A percentile compares a stretch with the other conserved stretches of the same genome.
Conservation (phyloP, 2,797 vertebrate genomes). For the Hybognathus amarus region DNA sequence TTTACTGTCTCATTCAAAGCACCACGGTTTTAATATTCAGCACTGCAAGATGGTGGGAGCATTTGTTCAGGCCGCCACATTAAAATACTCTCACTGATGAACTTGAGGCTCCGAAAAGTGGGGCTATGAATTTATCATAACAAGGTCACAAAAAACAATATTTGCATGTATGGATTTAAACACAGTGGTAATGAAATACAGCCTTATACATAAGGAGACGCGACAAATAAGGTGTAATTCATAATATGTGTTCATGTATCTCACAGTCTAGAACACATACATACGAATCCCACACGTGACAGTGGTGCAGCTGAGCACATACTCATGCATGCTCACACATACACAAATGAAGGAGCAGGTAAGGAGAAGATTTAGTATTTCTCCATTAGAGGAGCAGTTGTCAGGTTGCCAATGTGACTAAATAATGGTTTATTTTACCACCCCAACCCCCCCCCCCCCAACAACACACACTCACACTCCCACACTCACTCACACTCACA, state of each 20-base stretch:
- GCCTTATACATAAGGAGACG: slow-evolving; percentile 27
- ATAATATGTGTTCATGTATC: slow-evolving; percentile 42
- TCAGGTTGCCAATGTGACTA: slow-evolving; percentile 56
- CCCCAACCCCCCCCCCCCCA: too few relatives aligned
- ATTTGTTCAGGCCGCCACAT: slow-evolving; percentile 71
- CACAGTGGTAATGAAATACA: slow-evolving; percentile 53
- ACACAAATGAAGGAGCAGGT: slow-evolving; percentile 43
- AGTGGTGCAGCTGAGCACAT: not conserved
- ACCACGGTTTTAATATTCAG: slow-evolving; percentile 82
- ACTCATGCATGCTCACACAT: not conserved
- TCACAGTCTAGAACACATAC: slow-evolving; percentile 6
- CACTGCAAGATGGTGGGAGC: slow-evolving; percentile 80
- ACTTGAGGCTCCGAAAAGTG: slow-evolving; percentile 78
- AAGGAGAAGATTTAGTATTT: slow-evolving; percentile 49
- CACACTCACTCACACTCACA: not conserved
- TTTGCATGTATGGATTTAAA: slow-evolving; percentile 69
- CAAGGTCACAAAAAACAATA: slow-evolving; percentile 76
- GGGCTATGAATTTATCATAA: slow-evolving; percentile 80
- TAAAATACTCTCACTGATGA: slow-evolving; percentile 73
- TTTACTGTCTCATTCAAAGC: slow-evolving; percentile 87
- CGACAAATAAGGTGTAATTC: slow-evolving; percentile 41
- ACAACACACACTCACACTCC: not conserved
- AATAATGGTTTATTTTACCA: slow-evolving; percentile 50
- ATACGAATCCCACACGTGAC: slow-evolving; percentile 13
- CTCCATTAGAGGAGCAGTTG: slow-evolving; percentile 50